A percentile compares a stretch with the other conserved stretches of the same genome.
phyloP scores from a whole-genome alignment of 2,888 invertebrate species.

The Aproaerema taeniolella region DNA sequence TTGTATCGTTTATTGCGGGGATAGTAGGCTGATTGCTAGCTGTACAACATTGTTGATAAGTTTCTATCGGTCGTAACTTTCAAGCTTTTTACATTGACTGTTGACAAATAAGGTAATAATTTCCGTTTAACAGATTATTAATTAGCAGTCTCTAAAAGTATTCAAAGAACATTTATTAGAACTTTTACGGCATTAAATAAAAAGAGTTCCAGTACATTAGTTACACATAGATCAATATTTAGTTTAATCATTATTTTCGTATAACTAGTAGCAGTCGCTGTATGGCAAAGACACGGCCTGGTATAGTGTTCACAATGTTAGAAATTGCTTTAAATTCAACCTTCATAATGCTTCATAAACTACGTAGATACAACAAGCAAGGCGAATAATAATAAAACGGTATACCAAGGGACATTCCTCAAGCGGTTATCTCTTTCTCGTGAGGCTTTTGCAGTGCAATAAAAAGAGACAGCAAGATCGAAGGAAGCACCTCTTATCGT shows the following conservation, averaged over 20 bases:
- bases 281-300: no score
- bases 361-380: conserved; percentile 18
- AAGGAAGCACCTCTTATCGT: conserved; percentile 63
- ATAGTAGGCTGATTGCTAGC: conserved; percentile 45
- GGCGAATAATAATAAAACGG: conserved; percentile 61
- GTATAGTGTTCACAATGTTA: no score
- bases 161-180: neutral
- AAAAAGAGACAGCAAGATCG: conserved; percentile 33
- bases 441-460: conserved; percentile 13
- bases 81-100: conserved; percentile 15
- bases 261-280: no score
- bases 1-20: conserved; percentile 41
- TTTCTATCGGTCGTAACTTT: conserved; percentile 31
- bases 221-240: no score
- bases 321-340: no score
- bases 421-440: conserved; percentile 28
- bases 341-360: no score
- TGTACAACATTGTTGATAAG: conserved; percentile 42
- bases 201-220: no score
- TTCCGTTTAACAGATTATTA: neutral
- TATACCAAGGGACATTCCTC: conserved; percentile 58
- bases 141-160: neutral
- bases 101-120: neutral
- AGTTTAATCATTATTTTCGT: no score
- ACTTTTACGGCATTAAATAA: no score